Evolutionary conservation across 2,113 vertebrate species (phyloP).

Genomic region (Siniperca knerii): DNA sequence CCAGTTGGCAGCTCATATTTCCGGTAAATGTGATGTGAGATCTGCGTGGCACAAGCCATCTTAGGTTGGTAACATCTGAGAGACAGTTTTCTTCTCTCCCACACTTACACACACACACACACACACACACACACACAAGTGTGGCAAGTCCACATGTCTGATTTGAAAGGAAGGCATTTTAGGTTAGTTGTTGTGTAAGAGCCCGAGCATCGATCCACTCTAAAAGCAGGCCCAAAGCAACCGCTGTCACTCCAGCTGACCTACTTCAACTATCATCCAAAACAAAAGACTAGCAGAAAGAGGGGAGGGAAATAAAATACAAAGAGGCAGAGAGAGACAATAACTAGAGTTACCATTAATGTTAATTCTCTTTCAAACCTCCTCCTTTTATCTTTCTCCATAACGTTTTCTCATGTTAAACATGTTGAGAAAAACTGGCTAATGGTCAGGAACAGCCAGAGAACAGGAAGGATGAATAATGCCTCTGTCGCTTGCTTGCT

Average conservation of each 20-base stretch:
- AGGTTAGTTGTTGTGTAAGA: slow-evolving; percentile 58
- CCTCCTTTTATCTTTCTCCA: slow-evolving; percentile 62
- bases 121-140: background rate
- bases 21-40: slow-evolving; percentile 30
- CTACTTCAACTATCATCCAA: slow-evolving; percentile 75
- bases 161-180: slow-evolving; percentile 61
- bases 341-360: slow-evolving; percentile 29
- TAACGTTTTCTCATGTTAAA: slow-evolving; percentile 60
- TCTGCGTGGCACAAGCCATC: background rate
- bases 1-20: slow-evolving; percentile 32
- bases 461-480: slow-evolving; percentile 16
- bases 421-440: slow-evolving; percentile 29
- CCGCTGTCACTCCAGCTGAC: slow-evolving; percentile 72
- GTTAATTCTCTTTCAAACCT: slow-evolving; percentile 44
- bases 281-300: slow-evolving; percentile 57
- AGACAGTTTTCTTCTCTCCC: background rate
- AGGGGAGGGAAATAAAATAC: slow-evolving; percentile 17
- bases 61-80: slow-evolving; percentile 17
- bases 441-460: slow-evolving; percentile 33
- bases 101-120: background rate
- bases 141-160: slow-evolving; percentile 31
- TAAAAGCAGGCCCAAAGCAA: slow-evolving; percentile 74
- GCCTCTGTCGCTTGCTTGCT: background rate
- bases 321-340: slow-evolving; percentile 21
- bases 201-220: slow-evolving; percentile 71